phyloP scores from a whole-genome alignment of 2,113 vertebrate genomes.

The Sardina pilchardus region DNA sequence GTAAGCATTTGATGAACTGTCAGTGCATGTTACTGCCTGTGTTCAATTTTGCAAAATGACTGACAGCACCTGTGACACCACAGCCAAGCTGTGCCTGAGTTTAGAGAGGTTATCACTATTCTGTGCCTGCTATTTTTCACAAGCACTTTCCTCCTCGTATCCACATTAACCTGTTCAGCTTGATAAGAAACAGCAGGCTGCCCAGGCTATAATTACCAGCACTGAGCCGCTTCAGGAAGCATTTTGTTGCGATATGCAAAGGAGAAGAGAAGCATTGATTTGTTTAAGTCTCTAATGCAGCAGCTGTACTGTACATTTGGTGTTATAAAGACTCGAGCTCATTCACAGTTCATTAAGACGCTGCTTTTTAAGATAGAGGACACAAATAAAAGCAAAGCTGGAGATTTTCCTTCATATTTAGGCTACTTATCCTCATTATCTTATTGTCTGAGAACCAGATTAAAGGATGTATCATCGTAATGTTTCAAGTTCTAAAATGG shows the following conservation, averaged over 20 bases:
- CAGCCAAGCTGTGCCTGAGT: neutral
- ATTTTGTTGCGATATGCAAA: neutral
- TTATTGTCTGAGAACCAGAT: neutral
- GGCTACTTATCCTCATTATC: neutral
- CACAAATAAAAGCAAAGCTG: neutral
- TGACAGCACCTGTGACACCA: neutral
- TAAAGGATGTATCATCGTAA: too few species aligned
- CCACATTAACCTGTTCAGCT: slow-evolving; percentile 8
- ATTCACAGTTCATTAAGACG: neutral
- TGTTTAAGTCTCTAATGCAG: neutral
- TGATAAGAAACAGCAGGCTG: neutral
- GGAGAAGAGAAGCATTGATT: neutral
- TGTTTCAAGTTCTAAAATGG: too few species aligned
- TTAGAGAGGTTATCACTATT: neutral
- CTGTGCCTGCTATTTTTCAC: neutral
- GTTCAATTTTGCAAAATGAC: neutral
- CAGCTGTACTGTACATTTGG: neutral
- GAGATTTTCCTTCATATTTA: neutral
- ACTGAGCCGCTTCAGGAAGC: neutral
- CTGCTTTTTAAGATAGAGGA: neutral
- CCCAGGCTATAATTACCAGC: neutral
- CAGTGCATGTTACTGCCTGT: neutral
- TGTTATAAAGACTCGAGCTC: neutral
- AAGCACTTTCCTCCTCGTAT: neutral
- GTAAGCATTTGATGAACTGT: neutral